phyloP scores from a whole-genome alignment of 2,797 vertebrate genomes.

The Diplodus puntazzo region DNA sequence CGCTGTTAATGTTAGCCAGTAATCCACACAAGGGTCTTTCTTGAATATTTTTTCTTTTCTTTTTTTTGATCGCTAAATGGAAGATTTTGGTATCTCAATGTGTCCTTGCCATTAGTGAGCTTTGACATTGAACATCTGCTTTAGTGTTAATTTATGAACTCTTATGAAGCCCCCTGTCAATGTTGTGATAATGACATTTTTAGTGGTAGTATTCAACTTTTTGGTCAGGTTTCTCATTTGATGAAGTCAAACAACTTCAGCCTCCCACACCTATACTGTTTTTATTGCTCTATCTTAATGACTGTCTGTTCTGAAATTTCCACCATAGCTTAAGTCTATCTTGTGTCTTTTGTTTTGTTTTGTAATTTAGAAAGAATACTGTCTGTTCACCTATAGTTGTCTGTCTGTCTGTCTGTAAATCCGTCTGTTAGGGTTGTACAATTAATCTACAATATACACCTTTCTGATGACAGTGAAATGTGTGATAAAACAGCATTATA shows the following conservation, averaged over 20 bases:
- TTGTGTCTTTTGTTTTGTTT: not conserved
- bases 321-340: not conserved
- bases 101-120: not conserved
- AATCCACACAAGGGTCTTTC: slow-evolving; percentile 53
- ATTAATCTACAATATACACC: too few relatives aligned
- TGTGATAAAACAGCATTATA: too few relatives aligned
- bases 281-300: not conserved
- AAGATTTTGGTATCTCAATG: slow-evolving; percentile 1
- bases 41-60: slow-evolving; percentile 1
- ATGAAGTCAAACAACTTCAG: not conserved
- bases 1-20: slow-evolving; percentile 50
- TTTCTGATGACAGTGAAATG: too few relatives aligned
- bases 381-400: too few relatives aligned
- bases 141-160: not conserved
- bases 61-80: not conserved
- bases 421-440: too few relatives aligned
- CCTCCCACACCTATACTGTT: not conserved
- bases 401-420: too few relatives aligned
- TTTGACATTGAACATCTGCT: not conserved
- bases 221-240: not conserved
- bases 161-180: not conserved
- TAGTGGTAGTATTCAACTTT: not conserved
- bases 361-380: too few relatives aligned
- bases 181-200: not conserved
- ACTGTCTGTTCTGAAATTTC: not conserved